Percentiles rank a stretch among this genome's conserved stretches.
These are phyloP conservation scores for Prochilodus magdalenae DNA, from an alignment of 2,113 vertebrate species.

Conservation along the genomic window DNA sequence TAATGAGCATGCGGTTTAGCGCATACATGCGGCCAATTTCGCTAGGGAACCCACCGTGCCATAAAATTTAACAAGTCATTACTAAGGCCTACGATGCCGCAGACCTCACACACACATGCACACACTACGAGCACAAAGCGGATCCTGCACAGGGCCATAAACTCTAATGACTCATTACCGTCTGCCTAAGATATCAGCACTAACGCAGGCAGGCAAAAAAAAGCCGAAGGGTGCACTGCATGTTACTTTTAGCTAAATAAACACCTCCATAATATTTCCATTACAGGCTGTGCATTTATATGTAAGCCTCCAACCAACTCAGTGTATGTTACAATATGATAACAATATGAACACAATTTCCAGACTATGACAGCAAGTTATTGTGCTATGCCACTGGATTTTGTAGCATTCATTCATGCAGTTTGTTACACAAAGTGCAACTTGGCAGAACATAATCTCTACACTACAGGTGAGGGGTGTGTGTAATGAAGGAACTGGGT, in stretches of 20 bases:
- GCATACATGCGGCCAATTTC: constrained; percentile 7
- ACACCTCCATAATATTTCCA: background rate
- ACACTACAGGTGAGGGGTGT: background rate
- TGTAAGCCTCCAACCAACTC: background rate
- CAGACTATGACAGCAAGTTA: background rate
- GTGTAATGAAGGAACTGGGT: background rate
- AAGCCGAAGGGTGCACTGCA: constrained; percentile 24
- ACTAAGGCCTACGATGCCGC: constrained; percentile 17
- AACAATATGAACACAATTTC: background rate
- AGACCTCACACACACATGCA: constrained; percentile 10
- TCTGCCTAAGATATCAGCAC: background rate
- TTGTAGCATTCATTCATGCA: background rate
- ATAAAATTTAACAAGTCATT: constrained; percentile 51
- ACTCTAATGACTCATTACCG: constrained; percentile 46
- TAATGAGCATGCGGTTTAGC: constrained; percentile 36
- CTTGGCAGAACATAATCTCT: background rate
- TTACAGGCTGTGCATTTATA: background rate
- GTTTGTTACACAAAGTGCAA: background rate
- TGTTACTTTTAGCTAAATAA: constrained; percentile 9
- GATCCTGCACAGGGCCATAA: constrained; percentile 29
- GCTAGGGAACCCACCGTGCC: constrained; percentile 18
- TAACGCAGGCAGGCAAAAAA: constrained; percentile 4
- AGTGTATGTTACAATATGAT: background rate
- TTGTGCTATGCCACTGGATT: no score
- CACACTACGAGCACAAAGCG: background rate